Conservation (phyloP, 2,888 invertebrate genomes). For the Falcaria lacertinaria region DNA sequence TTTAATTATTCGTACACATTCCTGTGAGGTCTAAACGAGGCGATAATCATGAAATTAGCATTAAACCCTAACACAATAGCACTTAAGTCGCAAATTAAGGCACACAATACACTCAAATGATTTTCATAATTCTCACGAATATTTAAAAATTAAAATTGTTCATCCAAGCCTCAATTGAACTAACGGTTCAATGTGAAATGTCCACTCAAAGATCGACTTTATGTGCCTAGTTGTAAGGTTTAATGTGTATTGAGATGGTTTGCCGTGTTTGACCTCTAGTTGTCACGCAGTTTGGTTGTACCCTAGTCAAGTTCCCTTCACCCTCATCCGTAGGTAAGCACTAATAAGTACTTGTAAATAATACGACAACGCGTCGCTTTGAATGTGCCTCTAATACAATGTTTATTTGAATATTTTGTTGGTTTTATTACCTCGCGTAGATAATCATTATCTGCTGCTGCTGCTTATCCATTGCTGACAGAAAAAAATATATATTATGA, state of each 20-base stretch:
- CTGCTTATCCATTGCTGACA: too few species aligned
- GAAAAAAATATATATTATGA: too few species aligned
- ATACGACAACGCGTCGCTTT: slow-evolving; percentile 48
- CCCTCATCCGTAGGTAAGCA: slow-evolving; percentile 40
- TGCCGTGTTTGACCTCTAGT: not conserved
- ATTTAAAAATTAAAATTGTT: too few species aligned
- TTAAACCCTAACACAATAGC: slow-evolving; percentile 6
- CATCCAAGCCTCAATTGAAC: too few species aligned
- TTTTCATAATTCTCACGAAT: too few species aligned
- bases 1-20: slow-evolving; percentile 13
- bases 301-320: slow-evolving; percentile 60
- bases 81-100: not conserved
- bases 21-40: slow-evolving; percentile 2
- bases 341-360: slow-evolving; percentile 46
- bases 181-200: too few species aligned
- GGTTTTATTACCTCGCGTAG: slow-evolving; percentile 15
- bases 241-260: not conserved
- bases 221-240: too few species aligned
- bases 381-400: slow-evolving; percentile 74
- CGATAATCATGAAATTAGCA: slow-evolving; percentile 11
- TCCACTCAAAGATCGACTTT: too few species aligned
- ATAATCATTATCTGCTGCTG: too few species aligned
- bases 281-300: slow-evolving; percentile 28
- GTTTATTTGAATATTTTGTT: slow-evolving; percentile 42
- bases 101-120: too few species aligned